phyloP scores from a whole-genome alignment of 1,140 invertebrate species.

The Himalopsyche phryganea region DNA sequence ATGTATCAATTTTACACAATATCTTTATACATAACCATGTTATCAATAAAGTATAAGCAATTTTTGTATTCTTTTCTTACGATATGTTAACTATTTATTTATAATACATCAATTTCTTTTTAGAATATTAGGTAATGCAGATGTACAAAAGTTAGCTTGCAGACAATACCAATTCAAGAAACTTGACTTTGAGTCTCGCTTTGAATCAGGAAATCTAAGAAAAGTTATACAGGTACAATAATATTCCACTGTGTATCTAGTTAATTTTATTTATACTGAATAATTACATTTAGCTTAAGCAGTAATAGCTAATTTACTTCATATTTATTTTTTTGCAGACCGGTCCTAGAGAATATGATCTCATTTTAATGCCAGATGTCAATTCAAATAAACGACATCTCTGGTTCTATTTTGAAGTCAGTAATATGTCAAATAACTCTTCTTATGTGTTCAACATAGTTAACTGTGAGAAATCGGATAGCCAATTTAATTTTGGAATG shows the following conservation, averaged over 20 bases:
- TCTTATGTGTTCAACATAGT: slow-evolving; percentile 87
- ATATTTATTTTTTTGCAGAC: neutral
- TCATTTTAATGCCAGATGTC: slow-evolving; percentile 83
- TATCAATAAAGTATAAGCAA: too few species aligned
- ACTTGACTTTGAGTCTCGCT: slow-evolving; percentile 81
- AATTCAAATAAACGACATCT: slow-evolving; percentile 78
- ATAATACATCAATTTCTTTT: too few species aligned
- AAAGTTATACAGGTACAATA: slow-evolving; percentile 76
- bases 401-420: slow-evolving; percentile 93
- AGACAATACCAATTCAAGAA: slow-evolving; percentile 50
- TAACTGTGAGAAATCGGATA: slow-evolving; percentile 87
- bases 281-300: neutral
- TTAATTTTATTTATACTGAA: too few species aligned
- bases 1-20: too few species aligned
- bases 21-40: too few species aligned
- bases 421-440: slow-evolving; percentile 69
- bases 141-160: slow-evolving; percentile 59
- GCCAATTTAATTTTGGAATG: slow-evolving; percentile 91
- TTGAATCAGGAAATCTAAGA: slow-evolving; percentile 87
- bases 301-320: neutral
- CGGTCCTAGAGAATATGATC: slow-evolving; percentile 74
- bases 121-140: slow-evolving; percentile 54
- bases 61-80: too few species aligned
- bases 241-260: slow-evolving; percentile 20
- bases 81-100: too few species aligned